A percentile compares a stretch with the other conserved stretches of the same genome.
Conservation (phyloP, 2,888 invertebrate species). For the Drosophila helvetica region DNA sequence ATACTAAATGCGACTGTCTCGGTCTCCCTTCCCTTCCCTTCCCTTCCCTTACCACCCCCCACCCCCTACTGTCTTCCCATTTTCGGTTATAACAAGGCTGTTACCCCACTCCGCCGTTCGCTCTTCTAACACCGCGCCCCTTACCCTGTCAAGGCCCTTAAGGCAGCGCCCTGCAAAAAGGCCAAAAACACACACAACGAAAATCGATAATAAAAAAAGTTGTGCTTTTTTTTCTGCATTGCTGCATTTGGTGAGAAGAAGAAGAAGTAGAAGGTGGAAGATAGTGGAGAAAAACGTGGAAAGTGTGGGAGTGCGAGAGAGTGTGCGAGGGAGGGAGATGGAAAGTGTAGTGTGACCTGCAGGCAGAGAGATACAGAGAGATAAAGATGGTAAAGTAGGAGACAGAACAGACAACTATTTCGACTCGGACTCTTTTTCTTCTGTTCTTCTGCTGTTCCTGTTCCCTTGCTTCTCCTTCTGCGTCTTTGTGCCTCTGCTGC, state of each 20-base stretch:
- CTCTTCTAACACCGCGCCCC: too few species aligned
- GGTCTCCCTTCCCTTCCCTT: too few species aligned
- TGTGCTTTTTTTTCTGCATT: background rate
- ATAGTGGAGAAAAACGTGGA: background rate
- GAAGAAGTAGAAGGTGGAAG: constrained; percentile 4
- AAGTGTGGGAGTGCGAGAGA: background rate
- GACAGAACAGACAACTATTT: too few species aligned
- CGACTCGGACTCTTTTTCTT: too few species aligned
- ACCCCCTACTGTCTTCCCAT: background rate
- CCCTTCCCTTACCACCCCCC: too few species aligned
- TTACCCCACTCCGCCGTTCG: background rate
- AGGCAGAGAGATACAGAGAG: constrained; percentile 3
- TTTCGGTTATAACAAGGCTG: background rate
- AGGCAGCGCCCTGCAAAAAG: background rate
- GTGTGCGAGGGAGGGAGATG: background rate
- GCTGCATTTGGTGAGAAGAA: background rate
- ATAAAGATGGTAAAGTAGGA: background rate
- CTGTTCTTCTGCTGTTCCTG: too few species aligned
- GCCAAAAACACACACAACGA: background rate
- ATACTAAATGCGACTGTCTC: background rate
- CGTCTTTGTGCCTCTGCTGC: too few species aligned
- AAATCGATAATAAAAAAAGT: background rate
- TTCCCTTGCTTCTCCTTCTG: too few species aligned
- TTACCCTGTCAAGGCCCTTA: background rate
- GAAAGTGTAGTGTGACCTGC: too few species aligned